These are phyloP conservation scores for Lophotis ruficrista DNA, from an alignment of 2,113 vertebrate species.

Conservation along the genomic window DNA sequence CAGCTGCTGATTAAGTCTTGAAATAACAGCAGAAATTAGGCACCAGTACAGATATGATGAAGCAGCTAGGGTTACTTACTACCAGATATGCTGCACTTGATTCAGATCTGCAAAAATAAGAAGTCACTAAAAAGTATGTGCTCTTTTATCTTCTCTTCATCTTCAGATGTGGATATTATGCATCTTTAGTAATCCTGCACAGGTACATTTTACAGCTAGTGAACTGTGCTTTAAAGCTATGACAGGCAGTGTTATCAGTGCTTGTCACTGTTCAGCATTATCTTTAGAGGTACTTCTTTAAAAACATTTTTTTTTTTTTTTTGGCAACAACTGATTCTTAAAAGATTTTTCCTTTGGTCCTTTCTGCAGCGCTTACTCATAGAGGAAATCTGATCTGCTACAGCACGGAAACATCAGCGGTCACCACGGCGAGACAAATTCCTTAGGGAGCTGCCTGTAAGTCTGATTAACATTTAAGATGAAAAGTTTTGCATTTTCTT, in stretches of 20 bases:
- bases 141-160: background rate
- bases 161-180: background rate
- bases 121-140: background rate
- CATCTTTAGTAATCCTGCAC: background rate
- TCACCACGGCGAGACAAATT: conserved; percentile 16
- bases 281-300: background rate
- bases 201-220: background rate
- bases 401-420: background rate
- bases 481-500: conserved; percentile 43
- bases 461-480: conserved; percentile 45
- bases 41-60: background rate
- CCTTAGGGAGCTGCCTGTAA: conserved; percentile 56
- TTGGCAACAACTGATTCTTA: background rate
- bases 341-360: background rate
- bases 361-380: conserved; percentile 21
- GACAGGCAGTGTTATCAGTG: background rate
- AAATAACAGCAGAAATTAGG: background rate
- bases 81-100: background rate
- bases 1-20: background rate
- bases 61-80: background rate
- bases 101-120: background rate
- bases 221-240: background rate
- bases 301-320: background rate
- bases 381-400: conserved; percentile 43
- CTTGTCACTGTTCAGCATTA: background rate